Conservation (phyloP, 2,113 vertebrate species). For the Otolemur garnettii region DNA sequence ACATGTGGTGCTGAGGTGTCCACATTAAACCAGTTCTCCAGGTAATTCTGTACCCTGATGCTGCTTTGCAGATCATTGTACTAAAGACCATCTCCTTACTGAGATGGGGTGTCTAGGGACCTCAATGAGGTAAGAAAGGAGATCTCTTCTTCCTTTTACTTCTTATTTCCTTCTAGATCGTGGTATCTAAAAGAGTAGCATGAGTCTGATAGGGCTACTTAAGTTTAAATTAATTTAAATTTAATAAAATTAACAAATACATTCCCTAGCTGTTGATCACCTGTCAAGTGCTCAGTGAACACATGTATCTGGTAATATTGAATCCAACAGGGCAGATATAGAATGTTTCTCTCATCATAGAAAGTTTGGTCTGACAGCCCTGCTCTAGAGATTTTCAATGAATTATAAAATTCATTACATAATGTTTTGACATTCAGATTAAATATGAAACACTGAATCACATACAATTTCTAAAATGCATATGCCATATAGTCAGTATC, state of each 20-base stretch:
- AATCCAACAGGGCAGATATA: neutral
- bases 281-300: neutral
- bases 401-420: neutral
- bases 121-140: neutral
- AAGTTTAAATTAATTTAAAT: conserved; percentile 56
- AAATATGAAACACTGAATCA: neutral
- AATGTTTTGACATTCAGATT: neutral
- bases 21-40: neutral
- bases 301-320: neutral
- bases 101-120: neutral
- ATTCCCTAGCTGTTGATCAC: neutral
- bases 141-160: neutral
- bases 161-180: neutral
- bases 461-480: neutral
- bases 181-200: neutral
- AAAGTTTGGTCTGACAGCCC: neutral
- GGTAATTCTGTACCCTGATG: neutral
- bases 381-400: neutral
- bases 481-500: neutral
- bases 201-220: neutral
- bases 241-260: conserved; percentile 45
- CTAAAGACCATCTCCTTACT: neutral
- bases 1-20: neutral
- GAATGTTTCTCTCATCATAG: neutral
- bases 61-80: neutral